Conservation (phyloP, 2,797 vertebrate genomes). For the Gastrophryne carolinensis region DNA sequence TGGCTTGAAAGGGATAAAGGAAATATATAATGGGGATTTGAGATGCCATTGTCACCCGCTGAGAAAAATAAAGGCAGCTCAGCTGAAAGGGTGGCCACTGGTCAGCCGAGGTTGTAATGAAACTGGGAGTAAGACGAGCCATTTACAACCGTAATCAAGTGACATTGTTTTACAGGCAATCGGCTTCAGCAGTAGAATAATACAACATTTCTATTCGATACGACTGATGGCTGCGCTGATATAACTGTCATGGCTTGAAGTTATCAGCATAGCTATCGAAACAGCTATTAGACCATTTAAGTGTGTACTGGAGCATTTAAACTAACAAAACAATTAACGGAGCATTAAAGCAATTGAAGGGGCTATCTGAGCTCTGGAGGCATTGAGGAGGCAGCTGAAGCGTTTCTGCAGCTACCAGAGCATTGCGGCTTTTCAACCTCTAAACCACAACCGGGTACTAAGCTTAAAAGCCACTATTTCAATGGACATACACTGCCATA, state of each 20-base stretch:
- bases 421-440: conserved; percentile 35
- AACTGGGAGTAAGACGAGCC: conserved; percentile 23
- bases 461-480: background rate
- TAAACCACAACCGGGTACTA: background rate
- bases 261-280: conserved; percentile 46
- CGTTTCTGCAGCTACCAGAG: conserved; percentile 41
- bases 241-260: conserved; percentile 31
- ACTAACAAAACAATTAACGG: conserved; percentile 50
- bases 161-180: conserved; percentile 53
- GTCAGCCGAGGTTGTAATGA: conserved; percentile 31
- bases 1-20: conserved; percentile 25
- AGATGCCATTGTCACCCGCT: conserved; percentile 30
- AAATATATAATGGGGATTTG: conserved; percentile 29
- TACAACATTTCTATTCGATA: conserved; percentile 51
- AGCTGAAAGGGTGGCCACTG: conserved; percentile 43
- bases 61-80: conserved; percentile 31
- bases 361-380: conserved; percentile 39
- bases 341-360: conserved; percentile 51
- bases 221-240: conserved; percentile 46
- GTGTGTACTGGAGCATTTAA: conserved; percentile 39
- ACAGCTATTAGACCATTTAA: conserved; percentile 46
- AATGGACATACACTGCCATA: background rate
- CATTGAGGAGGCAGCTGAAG: conserved; percentile 41
- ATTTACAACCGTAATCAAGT: conserved; percentile 51
- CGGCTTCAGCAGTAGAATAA: conserved; percentile 38